A percentile compares a stretch with the other conserved stretches of the same genome.
These are phyloP conservation scores for Pampus argenteus DNA, from an alignment of 2,797 vertebrate genomes.

Conservation along the genomic window DNA sequence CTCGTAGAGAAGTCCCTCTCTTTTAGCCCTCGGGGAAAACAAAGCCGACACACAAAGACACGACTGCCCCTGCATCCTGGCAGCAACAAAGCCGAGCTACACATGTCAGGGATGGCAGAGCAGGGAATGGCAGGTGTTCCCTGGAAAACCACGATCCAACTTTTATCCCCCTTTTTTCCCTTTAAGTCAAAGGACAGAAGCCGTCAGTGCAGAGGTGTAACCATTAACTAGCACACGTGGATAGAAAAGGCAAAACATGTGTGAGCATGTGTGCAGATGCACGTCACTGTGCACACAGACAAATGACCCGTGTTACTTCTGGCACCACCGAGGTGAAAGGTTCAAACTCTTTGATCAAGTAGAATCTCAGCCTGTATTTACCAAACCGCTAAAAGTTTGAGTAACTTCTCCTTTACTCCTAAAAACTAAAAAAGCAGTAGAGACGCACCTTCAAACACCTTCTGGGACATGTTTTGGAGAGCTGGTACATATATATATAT, in stretches of 20 bases:
- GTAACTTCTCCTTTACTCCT: neutral
- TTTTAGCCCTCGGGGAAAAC: constrained; percentile 55
- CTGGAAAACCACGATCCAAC: constrained; percentile 53
- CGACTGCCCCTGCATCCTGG: constrained; percentile 63
- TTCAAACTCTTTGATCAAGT: neutral
- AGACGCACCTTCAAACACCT: neutral
- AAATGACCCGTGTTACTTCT: constrained; percentile 1
- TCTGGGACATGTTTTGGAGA: neutral
- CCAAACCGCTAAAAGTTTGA: neutral
- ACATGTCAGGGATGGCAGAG: constrained; percentile 60
- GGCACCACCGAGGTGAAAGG: constrained; percentile 13
- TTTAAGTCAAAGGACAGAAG: constrained; percentile 7
- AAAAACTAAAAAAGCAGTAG: no score
- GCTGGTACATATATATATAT: no score
- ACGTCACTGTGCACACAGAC: neutral
- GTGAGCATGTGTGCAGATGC: constrained; percentile 23
- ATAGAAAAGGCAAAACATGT: constrained; percentile 29
- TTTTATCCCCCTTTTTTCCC: constrained; percentile 28
- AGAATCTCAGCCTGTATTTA: neutral
- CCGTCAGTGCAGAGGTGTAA: constrained; percentile 32
- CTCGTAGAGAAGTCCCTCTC: constrained; percentile 66
- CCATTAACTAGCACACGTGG: constrained; percentile 25
- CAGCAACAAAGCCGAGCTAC: constrained; percentile 64
- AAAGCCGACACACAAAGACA: constrained; percentile 73
- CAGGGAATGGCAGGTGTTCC: constrained; percentile 73